Base-by-base conservation (phyloP, 1,140 invertebrate genomes). In the Euwallacea fornicatus region DNA sequence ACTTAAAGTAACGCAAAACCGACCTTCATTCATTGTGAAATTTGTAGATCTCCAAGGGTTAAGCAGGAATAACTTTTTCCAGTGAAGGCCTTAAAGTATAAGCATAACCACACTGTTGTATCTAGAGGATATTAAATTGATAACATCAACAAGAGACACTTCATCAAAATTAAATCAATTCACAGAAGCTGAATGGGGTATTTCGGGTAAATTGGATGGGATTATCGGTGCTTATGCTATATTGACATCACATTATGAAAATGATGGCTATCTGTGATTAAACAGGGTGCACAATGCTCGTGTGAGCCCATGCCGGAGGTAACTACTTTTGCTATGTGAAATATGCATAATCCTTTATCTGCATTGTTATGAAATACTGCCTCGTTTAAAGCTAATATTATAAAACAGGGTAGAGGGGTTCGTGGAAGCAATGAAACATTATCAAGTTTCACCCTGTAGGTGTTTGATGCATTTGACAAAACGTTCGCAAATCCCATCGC, bases 111-210 rank as follows among this genome's bases (percentile, higher is more conserved):
- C 21, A 33, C 21, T 33, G 21, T 33, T 33, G 21, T 33, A 33
- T 33, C 21, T 33, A 33, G 21, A 33, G 21, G 21, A 33, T 33
- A 50, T 50, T 50, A 50, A 50, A 50, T 50, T 13, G 46, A 50
- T 33, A 2, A 50, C 9, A 50, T 50, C 13, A 13, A 50, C 54
- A 16, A 56, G 11, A 56, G 15, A 16, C 54, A 61, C 59, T 61
- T 61, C 42, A 61, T 61, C 59, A 61, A 61, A 61, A 61, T 61
- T 61, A 61, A 61, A 61, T 61, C 21, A 43, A n/a, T 41, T 61
- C 42, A 61, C 7, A n/a, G 42, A 41, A 41, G 11, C 21, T 10
- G 21, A 33, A 33, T 33, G 21, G 21, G 42, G 16, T 11, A 61
- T 61, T 61, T 42, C 11, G 10, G 33, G 21, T 61, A 61, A 61